These are phyloP conservation scores for Leptinotarsa juncta DNA, from an alignment of 2,888 invertebrate genomes.

Conservation along the genomic window DNA sequence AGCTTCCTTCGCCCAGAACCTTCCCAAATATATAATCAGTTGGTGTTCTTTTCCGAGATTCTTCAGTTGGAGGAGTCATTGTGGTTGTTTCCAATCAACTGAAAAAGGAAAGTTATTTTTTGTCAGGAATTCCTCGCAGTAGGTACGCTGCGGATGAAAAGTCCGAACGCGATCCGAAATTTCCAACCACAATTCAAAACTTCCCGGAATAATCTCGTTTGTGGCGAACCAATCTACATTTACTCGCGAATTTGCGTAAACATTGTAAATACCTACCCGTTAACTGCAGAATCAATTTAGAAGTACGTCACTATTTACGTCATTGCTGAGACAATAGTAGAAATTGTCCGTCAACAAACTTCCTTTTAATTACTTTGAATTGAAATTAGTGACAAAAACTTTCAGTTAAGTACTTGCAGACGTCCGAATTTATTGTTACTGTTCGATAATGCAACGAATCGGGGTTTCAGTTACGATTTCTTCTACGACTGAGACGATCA, in stretches of 20 bases:
- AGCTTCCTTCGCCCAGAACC: conserved; percentile 97
- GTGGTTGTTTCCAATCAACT: background rate
- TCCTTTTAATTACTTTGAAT: conserved; percentile 21
- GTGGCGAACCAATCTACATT: conserved; percentile 14
- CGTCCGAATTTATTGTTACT: background rate
- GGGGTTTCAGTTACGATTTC: background rate
- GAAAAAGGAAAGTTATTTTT: conserved; percentile 9
- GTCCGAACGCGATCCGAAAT: background rate
- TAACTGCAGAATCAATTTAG: conserved; percentile 17
- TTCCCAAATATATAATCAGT: conserved; percentile 96
- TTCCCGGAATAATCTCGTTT: conserved; percentile 17
- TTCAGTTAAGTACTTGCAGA: background rate
- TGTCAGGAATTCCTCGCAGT: background rate
- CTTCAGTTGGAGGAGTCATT: conserved; percentile 63
- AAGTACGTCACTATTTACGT: conserved; percentile 35
- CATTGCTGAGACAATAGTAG: conserved; percentile 34
- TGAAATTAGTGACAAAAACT: background rate
- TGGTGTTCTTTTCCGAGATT: conserved; percentile 76
- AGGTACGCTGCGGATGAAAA: background rate
- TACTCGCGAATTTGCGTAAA: conserved; percentile 27
- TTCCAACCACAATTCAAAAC: conserved; percentile 18
- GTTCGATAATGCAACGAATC: background rate
- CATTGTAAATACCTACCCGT: conserved; percentile 34
- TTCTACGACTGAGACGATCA: background rate
- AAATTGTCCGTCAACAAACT: conserved; percentile 21